Conservation (phyloP, 2,113 vertebrate species). For the Pungitius pungitius region DNA sequence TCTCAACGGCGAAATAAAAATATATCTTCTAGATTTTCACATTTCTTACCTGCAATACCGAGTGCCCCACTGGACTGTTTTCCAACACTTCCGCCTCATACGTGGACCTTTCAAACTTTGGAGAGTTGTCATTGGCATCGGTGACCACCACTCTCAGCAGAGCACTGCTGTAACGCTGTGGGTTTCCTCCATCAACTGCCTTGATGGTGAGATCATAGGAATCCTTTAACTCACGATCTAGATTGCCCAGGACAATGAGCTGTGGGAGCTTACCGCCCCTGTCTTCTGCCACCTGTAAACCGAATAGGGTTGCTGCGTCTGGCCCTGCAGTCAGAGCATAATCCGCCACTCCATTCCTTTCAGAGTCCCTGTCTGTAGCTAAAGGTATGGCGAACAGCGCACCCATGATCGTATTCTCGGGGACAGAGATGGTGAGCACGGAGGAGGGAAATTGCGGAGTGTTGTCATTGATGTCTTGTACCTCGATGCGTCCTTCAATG, state of each 20-base stretch:
- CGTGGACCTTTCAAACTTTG: slow-evolving; percentile 91
- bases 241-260: slow-evolving; percentile 93
- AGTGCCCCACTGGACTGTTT: slow-evolving; percentile 96
- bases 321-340: slow-evolving; percentile 90
- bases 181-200: slow-evolving; percentile 94
- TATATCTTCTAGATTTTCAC: neutral
- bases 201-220: slow-evolving; percentile 97
- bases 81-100: slow-evolving; percentile 93
- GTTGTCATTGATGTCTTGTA: slow-evolving; percentile 98
- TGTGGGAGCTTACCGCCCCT: slow-evolving; percentile 95
- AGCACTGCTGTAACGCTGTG: slow-evolving; percentile 92
- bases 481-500: slow-evolving; percentile 95
- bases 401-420: slow-evolving; percentile 94
- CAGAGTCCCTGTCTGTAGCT: slow-evolving; percentile 92
- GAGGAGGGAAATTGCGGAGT: slow-evolving; percentile 95
- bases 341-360: slow-evolving; percentile 91
- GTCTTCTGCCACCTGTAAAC: slow-evolving; percentile 95
- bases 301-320: slow-evolving; percentile 91
- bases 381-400: slow-evolving; percentile 91
- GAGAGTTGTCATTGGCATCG: slow-evolving; percentile 94
- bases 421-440: slow-evolving; percentile 92
- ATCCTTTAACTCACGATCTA: slow-evolving; percentile 95
- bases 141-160: slow-evolving; percentile 93
- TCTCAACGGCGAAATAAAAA: neutral
- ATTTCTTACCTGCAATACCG: slow-evolving; percentile 92